A percentile compares a stretch with the other conserved stretches of the same genome.
phyloP scores from a whole-genome alignment of 2,888 invertebrate genomes.

The Aphidoletes aphidimyza region DNA sequence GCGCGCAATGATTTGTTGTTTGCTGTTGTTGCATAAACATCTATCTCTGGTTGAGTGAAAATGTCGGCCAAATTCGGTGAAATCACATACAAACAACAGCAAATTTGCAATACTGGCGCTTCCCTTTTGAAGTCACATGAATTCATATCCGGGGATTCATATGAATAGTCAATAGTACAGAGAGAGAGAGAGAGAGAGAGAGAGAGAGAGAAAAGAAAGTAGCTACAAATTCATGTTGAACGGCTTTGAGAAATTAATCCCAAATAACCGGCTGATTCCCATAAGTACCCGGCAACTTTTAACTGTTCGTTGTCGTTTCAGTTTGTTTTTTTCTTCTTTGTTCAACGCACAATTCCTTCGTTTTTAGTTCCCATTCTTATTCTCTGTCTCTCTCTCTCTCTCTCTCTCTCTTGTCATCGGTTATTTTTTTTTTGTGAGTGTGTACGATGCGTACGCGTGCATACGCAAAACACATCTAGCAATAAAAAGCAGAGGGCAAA shows the following conservation, averaged over 20 bases:
- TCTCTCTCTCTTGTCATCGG: neutral
- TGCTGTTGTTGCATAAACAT: too few relatives aligned
- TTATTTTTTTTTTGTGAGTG: too few relatives aligned
- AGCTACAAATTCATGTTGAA: neutral
- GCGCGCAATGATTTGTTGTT: neutral
- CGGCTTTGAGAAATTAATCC: neutral
- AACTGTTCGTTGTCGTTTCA: neutral
- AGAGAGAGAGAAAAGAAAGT: neutral
- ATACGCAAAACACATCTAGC: slow-evolving; percentile 12
- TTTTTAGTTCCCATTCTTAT: neutral
- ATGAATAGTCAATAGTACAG: neutral
- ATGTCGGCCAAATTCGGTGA: neutral
- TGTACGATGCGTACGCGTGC: neutral
- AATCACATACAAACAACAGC: neutral
- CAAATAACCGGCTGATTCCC: slow-evolving; percentile 6
- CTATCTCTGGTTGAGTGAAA: neutral
- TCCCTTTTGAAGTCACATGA: neutral
- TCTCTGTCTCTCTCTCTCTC: neutral
- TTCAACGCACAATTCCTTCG: too few relatives aligned
- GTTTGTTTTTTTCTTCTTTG: neutral
- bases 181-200: neutral
- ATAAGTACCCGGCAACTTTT: slow-evolving; percentile 2
- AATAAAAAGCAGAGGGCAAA: slow-evolving; percentile 36
- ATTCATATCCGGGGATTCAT: neutral
- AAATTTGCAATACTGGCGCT: neutral